Evolutionary conservation across 2,113 vertebrate species (phyloP).

Genomic region (Leucosticte australis): DNA sequence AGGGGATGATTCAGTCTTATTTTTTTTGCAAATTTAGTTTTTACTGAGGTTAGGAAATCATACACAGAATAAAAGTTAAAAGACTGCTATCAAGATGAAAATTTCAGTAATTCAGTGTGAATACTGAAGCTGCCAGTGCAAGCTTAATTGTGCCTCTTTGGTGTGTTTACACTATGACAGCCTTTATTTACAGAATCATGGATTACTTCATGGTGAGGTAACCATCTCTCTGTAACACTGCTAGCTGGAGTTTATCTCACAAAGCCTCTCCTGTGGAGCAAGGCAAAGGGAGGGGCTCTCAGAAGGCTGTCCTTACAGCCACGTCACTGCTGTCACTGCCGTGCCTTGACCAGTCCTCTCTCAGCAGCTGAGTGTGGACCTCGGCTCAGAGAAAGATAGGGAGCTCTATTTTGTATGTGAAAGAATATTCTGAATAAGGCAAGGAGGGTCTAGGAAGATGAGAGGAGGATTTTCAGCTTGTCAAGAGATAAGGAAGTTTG

Average conservation of each 20-base stretch:
- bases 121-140: neutral
- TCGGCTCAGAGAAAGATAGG: neutral
- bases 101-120: neutral
- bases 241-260: neutral
- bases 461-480: neutral
- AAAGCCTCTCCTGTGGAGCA: neutral
- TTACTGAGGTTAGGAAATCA: neutral
- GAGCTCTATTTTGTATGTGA: neutral
- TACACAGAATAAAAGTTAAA: neutral
- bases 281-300: neutral
- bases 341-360: rapidly evolving
- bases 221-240: neutral
- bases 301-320: neutral
- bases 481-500: neutral
- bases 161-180: neutral
- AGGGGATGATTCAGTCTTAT: neutral
- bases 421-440: neutral
- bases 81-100: neutral
- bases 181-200: neutral
- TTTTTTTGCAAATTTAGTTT: neutral
- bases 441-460: neutral
- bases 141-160: neutral
- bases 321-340: neutral
- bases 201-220: neutral
- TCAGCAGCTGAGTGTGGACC: neutral